Evolutionary conservation across 2,888 invertebrate genomes (phyloP).

Genomic region (Lymantria monacha): DNA sequence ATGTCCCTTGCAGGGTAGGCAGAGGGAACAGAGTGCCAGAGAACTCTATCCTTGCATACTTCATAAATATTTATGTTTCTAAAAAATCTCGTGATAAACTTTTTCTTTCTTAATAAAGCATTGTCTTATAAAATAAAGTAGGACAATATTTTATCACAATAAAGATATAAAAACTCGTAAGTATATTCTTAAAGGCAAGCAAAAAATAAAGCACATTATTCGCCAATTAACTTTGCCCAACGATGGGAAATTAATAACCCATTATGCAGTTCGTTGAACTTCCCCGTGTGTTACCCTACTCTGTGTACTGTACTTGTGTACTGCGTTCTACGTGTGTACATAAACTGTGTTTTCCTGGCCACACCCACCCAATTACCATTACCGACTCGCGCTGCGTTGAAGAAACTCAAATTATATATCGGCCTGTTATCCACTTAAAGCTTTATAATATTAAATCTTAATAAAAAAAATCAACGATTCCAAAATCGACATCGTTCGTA

Average conservation of each 20-base stretch:
- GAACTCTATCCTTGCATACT: too few species aligned
- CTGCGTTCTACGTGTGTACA: constrained; percentile 28
- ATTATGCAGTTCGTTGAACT: constrained; percentile 14
- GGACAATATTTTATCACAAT: too few species aligned
- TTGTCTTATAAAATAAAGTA: too few species aligned
- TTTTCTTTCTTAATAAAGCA: too few species aligned
- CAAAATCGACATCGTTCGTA: too few species aligned
- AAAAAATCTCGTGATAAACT: too few species aligned
- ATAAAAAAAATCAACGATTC: not conserved
- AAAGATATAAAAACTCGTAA: too few species aligned
- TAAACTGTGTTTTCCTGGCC: constrained; percentile 58
- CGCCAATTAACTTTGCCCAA: constrained; percentile 15
- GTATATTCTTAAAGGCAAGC: not conserved
- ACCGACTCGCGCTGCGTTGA: constrained; percentile 58
- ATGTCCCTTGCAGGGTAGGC: too few species aligned
- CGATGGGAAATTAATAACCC: constrained; percentile 14
- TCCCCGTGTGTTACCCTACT: constrained; percentile 29
- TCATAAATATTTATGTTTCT: too few species aligned
- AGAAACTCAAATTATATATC: constrained; percentile 65
- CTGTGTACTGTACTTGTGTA: constrained; percentile 16
- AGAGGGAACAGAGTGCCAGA: too few species aligned
- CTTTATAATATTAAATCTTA: constrained; percentile 1
- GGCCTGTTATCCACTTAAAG: constrained; percentile 22
- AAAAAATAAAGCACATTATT: not conserved
- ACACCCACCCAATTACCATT: constrained; percentile 71